These are phyloP conservation scores for Perca fluviatilis DNA, from an alignment of 2,113 vertebrate species.

Conservation along the genomic window DNA sequence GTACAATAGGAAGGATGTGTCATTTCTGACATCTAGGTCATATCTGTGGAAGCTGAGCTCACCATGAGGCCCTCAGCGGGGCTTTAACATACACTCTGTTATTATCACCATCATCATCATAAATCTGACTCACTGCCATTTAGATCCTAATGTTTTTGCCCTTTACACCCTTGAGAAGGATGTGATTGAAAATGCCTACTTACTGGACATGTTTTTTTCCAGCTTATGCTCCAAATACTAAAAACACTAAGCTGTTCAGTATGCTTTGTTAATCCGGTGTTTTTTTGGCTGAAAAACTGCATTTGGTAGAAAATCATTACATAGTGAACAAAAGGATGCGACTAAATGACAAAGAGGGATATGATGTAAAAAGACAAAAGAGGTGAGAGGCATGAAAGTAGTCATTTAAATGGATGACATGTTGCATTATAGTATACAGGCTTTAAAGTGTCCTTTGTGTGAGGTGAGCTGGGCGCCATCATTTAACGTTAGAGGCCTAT, in stretches of 20 bases:
- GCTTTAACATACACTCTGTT: constrained; percentile 9
- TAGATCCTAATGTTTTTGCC: neutral
- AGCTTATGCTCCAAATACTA: neutral
- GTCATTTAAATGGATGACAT: neutral
- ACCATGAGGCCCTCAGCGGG: constrained; percentile 45
- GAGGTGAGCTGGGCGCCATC: constrained; percentile 66
- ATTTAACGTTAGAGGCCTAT: constrained; percentile 53
- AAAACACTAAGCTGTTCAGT: constrained; percentile 21
- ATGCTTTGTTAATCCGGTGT: constrained; percentile 53
- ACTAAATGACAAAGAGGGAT: neutral
- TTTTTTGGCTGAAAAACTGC: constrained; percentile 6
- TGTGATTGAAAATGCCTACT: neutral
- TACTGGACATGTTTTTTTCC: neutral
- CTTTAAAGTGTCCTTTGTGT: constrained; percentile 70
- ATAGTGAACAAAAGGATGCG: neutral
- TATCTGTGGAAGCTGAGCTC: constrained; percentile 39
- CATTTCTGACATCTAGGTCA: constrained; percentile 65
- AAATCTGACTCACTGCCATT: constrained; percentile 18
- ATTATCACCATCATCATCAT: constrained; percentile 7
- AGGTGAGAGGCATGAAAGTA: accelerated
- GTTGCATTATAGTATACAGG: neutral
- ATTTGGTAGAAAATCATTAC: constrained; percentile 10
- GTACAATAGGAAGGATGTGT: constrained; percentile 44
- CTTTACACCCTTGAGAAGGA: neutral
- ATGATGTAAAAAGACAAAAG: neutral